These are phyloP conservation scores for Caenorhabditis sp. DNA, from an alignment of 2,888 invertebrate genomes.

Conservation along the genomic window DNA sequence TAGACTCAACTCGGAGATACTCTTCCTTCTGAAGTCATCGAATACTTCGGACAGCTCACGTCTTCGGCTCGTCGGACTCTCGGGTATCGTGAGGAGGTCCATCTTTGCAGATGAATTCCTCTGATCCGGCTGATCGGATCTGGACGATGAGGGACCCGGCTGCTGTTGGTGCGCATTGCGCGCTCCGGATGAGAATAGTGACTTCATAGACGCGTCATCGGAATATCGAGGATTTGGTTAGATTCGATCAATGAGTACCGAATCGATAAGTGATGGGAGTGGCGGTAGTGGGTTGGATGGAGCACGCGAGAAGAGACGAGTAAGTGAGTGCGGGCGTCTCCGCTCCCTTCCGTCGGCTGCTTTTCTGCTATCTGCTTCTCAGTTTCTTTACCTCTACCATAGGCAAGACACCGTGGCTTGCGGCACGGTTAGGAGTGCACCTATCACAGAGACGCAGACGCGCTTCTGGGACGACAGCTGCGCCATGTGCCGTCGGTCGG, in stretches of 20 bases:
- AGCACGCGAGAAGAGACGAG: slow-evolving; percentile 36
- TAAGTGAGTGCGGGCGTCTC: slow-evolving; percentile 43
- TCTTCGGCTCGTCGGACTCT: slow-evolving; percentile 57
- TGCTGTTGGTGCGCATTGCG: slow-evolving; percentile 54
- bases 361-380: slow-evolving; percentile 33
- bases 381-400: slow-evolving; percentile 59
- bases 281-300: slow-evolving; percentile 16
- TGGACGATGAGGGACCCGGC: slow-evolving; percentile 33
- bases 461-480: slow-evolving; percentile 57
- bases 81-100: slow-evolving; percentile 66
- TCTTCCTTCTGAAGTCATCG: slow-evolving; percentile 75
- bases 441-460: slow-evolving; percentile 52
- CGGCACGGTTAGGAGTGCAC: slow-evolving; percentile 21
- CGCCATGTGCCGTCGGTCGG: slow-evolving; percentile 55
- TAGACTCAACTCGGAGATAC: slow-evolving; percentile 76
- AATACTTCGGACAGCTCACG: slow-evolving; percentile 58
- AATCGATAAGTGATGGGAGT: slow-evolving; percentile 40
- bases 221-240: slow-evolving; percentile 15
- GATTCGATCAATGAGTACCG: slow-evolving; percentile 16
- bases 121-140: slow-evolving; percentile 8
- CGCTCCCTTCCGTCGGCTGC: slow-evolving; percentile 28
- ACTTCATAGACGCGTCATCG: slow-evolving; percentile 61
- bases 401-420: slow-evolving; percentile 44
- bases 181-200: slow-evolving; percentile 57
- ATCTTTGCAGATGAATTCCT: slow-evolving; percentile 20